Percentiles rank a stretch among this genome's conserved stretches.
Conservation (phyloP, 2,888 invertebrate species). For the Parnassius apollo region DNA sequence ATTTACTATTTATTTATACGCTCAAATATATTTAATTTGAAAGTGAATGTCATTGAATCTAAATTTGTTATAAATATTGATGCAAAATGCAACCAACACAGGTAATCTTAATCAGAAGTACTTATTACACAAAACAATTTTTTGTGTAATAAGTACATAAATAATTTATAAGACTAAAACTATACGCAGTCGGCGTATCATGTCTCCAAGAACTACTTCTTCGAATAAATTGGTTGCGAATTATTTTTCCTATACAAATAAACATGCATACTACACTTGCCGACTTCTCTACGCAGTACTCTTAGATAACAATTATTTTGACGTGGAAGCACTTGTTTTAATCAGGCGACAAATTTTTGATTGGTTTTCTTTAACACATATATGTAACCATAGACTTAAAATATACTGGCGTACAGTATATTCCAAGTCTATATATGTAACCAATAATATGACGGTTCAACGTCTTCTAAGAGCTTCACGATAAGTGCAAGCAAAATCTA, state of each 20-base stretch:
- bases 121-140: too few relatives aligned
- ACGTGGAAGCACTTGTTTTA: constrained; percentile 68
- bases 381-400: too few relatives aligned
- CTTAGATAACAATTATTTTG: constrained; percentile 33
- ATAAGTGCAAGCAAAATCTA: background rate
- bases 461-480: too few relatives aligned
- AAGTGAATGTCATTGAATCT: constrained; percentile 16
- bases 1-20: background rate
- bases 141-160: too few relatives aligned
- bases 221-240: background rate
- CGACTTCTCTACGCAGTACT: constrained; percentile 8
- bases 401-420: too few relatives aligned
- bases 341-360: constrained; percentile 42
- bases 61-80: constrained; percentile 11
- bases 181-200: too few relatives aligned
- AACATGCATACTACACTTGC: background rate
- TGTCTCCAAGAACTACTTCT: too few relatives aligned
- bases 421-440: background rate
- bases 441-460: background rate
- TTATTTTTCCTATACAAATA: background rate
- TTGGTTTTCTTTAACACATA: constrained; percentile 19
- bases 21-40: constrained; percentile 6
- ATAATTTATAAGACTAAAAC: too few relatives aligned
- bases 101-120: background rate
- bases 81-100: constrained; percentile 5